phyloP scores from a whole-genome alignment of 2,888 invertebrate species.

The Tiliacea aurago region DNA sequence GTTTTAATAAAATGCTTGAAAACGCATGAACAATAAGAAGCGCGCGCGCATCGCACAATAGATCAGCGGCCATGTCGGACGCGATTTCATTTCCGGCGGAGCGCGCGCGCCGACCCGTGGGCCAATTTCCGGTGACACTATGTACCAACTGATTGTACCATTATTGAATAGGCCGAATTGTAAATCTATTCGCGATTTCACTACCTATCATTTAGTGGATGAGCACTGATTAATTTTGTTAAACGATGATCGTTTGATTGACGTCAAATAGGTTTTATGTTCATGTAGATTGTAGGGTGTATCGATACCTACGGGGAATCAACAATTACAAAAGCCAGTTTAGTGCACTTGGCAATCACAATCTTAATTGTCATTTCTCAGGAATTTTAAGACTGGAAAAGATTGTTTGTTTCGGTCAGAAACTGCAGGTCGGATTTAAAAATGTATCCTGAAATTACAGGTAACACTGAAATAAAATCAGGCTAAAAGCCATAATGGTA shows the following conservation, averaged over 20 bases:
- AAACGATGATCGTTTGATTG: constrained; percentile 15
- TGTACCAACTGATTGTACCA: constrained; percentile 71
- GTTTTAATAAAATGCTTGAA: constrained; percentile 55
- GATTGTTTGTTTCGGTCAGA: background rate
- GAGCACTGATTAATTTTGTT: constrained; percentile 37
- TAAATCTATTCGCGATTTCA: constrained; percentile 68
- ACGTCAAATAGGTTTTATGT: constrained; percentile 9
- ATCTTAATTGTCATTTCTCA: background rate
- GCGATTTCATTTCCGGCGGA: constrained; percentile 88
- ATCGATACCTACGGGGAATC: background rate
- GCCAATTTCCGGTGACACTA: constrained; percentile 84
- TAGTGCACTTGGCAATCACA: background rate
- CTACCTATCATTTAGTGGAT: constrained; percentile 25
- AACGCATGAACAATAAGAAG: constrained; percentile 61
- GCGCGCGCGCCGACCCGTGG: constrained; percentile 86
- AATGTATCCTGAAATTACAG: background rate
- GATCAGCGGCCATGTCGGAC: constrained; percentile 84
- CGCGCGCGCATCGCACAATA: constrained; percentile 80
- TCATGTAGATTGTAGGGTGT: background rate
- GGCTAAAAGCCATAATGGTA: background rate
- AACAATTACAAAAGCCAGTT: background rate
- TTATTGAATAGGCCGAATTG: constrained; percentile 68
- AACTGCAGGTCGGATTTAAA: background rate
- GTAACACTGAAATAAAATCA: background rate
- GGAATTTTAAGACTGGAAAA: background rate